Percentiles rank a stretch among this genome's conserved stretches.
Evolutionary conservation across 2,113 vertebrate genomes (phyloP).

Genomic region (Platysteira castanea): DNA sequence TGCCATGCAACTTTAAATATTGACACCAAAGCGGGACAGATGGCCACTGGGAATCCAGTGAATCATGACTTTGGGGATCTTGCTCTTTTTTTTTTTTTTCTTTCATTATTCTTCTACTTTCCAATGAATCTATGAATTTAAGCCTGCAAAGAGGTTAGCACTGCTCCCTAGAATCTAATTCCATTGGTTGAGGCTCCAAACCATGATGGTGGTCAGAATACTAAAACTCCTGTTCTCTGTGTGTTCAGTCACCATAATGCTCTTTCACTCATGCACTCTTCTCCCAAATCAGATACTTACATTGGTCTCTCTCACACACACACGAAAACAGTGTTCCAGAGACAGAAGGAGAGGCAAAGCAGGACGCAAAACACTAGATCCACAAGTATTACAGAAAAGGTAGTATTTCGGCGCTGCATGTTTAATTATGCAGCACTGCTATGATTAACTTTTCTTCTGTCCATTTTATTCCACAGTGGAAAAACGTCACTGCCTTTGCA

Average conservation of each 20-base stretch:
- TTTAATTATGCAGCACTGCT: not conserved
- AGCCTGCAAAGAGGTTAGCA: not conserved
- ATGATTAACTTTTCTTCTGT: not conserved
- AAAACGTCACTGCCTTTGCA: not conserved
- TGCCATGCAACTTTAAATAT: not conserved
- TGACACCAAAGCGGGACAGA: not conserved
- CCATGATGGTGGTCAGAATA: not conserved
- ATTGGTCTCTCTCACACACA: not conserved
- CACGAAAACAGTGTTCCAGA: not conserved
- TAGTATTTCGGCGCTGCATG: not conserved
- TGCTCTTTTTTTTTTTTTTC: not conserved
- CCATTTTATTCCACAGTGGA: not conserved
- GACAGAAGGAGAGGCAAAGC: not conserved
- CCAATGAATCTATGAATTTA: not conserved
- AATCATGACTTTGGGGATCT: not conserved
- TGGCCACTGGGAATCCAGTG: not conserved
- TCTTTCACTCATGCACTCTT: not conserved
- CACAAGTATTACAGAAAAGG: not conserved
- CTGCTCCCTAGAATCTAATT: not conserved
- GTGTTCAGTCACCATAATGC: not conserved
- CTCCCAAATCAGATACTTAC: not conserved
- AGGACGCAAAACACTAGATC: not conserved
- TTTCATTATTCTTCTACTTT: not conserved
- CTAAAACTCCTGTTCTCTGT: not conserved
- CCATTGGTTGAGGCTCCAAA: not conserved